phyloP scores from a whole-genome alignment of 2,888 invertebrate genomes.

The Doris montereyensis region DNA sequence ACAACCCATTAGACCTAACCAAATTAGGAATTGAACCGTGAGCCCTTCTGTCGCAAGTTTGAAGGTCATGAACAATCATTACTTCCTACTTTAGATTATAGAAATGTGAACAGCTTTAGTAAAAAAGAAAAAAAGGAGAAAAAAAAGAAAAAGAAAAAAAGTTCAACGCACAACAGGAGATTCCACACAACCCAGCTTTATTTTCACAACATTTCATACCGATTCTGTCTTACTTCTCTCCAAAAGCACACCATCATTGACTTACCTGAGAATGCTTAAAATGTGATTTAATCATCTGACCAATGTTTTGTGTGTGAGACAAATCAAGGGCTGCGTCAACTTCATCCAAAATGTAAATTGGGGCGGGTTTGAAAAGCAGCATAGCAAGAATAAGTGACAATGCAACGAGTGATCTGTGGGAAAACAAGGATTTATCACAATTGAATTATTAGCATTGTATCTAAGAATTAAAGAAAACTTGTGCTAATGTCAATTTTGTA shows the following conservation, averaged over 20 bases:
- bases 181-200: background rate
- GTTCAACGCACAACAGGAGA: background rate
- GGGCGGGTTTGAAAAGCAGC: constrained; percentile 97
- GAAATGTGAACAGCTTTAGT: too few relatives aligned
- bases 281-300: constrained; percentile 91
- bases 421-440: too few relatives aligned
- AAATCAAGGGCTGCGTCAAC: constrained; percentile 98
- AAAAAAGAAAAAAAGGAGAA: background rate
- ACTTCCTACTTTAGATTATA: too few relatives aligned
- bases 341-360: constrained; percentile 98
- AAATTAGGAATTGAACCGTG: too few relatives aligned
- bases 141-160: background rate
- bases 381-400: constrained; percentile 95
- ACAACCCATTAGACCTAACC: too few relatives aligned
- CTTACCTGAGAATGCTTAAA: constrained; percentile 88
- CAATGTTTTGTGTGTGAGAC: constrained; percentile 99
- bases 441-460: too few relatives aligned
- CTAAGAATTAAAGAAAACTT: too few relatives aligned
- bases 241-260: background rate
- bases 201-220: too few relatives aligned
- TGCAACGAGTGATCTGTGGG: constrained; percentile 90
- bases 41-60: too few relatives aligned
- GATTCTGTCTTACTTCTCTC: background rate
- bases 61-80: too few relatives aligned
- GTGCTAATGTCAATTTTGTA: too few relatives aligned